These are phyloP conservation scores for Sycophaga agraensis DNA, from an alignment of 1,140 invertebrate species.

Conservation along the genomic window DNA sequence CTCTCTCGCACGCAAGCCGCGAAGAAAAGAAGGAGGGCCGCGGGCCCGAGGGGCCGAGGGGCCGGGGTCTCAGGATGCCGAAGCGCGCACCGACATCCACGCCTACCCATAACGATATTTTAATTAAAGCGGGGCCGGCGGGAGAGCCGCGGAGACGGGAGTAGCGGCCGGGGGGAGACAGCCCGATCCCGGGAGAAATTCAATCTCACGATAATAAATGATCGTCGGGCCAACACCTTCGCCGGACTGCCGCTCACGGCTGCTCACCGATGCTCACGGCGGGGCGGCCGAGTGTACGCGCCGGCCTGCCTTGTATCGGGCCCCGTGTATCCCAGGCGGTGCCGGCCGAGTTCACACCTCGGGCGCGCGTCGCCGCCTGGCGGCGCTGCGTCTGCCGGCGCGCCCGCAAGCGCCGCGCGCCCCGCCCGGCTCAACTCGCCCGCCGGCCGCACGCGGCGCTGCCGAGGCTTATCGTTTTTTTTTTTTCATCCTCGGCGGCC, in stretches of 20 bases:
- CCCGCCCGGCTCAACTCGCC: no score
- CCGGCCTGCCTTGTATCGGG: no score
- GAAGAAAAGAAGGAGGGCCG: constrained; percentile 2
- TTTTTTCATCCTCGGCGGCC: background rate
- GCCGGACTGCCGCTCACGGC: constrained; percentile 33
- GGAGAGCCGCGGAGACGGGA: constrained; percentile 31
- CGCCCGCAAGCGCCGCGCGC: no score
- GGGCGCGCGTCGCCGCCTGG: constrained; percentile 3
- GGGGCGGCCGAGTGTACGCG: no score
- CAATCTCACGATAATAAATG: constrained; percentile 61
- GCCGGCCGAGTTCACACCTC: constrained; percentile 56
- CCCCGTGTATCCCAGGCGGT: no score
- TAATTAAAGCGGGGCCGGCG: constrained; percentile 51
- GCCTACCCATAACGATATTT: constrained; percentile 61
- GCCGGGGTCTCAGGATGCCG: constrained; percentile 30
- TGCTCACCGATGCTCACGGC: no score
- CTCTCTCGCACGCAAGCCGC: background rate
- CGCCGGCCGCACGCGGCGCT: background rate
- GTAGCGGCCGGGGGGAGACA: background rate
- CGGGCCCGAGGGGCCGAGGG: constrained; percentile 26
- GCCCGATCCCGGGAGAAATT: constrained; percentile 53
- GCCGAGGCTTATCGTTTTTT: no score
- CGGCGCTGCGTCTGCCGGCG: no score
- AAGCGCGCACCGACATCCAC: constrained; percentile 39
- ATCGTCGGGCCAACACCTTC: constrained; percentile 56